A percentile compares a stretch with the other conserved stretches of the same genome.
These are phyloP conservation scores for Hippocampus barbouri DNA, from an alignment of 2,113 vertebrate species.

Conservation along the genomic window DNA sequence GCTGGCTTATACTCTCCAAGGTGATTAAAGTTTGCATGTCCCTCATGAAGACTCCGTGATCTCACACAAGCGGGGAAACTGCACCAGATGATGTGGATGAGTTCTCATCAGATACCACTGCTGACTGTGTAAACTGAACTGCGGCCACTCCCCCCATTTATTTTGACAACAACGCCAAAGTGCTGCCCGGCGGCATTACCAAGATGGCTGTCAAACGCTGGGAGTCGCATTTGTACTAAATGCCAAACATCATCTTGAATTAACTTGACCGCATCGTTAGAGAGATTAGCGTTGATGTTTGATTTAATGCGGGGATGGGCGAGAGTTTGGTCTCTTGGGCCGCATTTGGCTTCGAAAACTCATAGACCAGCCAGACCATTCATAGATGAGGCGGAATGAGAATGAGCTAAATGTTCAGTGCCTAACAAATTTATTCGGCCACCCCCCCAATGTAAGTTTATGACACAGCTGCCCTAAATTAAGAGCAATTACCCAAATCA, in stretches of 20 bases:
- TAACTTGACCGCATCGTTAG: neutral
- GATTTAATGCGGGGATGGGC: conserved; percentile 3
- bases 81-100: neutral
- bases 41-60: neutral
- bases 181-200: conserved; percentile 2
- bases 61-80: neutral
- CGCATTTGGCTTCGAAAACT: neutral
- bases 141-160: conserved; percentile 3
- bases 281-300: neutral
- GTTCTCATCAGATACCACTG: conserved; percentile 3
- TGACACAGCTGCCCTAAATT: neutral
- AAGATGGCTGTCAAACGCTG: conserved; percentile 1
- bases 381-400: neutral
- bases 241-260: conserved; percentile 1
- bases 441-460: neutral
- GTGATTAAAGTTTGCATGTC: too few species aligned
- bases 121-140: conserved; percentile 3
- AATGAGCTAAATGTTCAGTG: neutral
- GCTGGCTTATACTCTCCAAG: too few species aligned
- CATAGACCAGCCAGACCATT: neutral
- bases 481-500: neutral
- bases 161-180: conserved; percentile 2
- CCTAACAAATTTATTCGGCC: neutral
- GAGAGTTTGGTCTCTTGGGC: neutral
- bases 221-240: neutral